phyloP scores from a whole-genome alignment of 2,113 vertebrate genomes.

The Phalacrocorax aristotelis region DNA sequence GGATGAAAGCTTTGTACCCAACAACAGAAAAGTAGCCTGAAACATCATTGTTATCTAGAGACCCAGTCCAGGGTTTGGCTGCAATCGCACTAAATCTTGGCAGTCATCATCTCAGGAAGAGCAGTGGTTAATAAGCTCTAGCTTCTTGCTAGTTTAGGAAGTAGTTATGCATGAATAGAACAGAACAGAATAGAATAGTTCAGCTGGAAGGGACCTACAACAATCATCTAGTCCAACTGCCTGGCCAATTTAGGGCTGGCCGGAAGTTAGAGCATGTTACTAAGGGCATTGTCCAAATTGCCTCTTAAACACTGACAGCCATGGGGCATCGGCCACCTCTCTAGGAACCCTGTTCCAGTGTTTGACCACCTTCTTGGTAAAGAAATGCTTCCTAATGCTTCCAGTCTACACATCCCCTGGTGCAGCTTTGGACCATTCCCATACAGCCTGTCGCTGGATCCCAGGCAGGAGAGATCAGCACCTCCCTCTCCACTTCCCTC shows the following conservation, averaged over 20 bases:
- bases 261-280: neutral
- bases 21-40: neutral
- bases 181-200: neutral
- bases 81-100: neutral
- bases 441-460: accelerated
- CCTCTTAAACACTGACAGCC: neutral
- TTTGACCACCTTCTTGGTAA: neutral
- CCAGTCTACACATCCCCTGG: neutral
- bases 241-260: neutral
- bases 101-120: neutral
- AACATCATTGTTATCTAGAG: neutral
- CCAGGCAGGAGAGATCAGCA: too few relatives aligned
- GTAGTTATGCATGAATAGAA: neutral
- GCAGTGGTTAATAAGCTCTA: neutral
- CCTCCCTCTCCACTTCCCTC: too few relatives aligned
- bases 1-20: accelerated
- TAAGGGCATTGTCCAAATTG: neutral
- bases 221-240: neutral
- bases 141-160: neutral
- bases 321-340: neutral
- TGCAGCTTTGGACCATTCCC: neutral
- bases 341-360: neutral
- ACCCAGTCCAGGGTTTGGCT: neutral
- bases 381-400: neutral
- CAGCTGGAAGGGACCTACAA: neutral